Percentiles rank a stretch among this genome's conserved stretches.
phyloP scores from a whole-genome alignment of 92 coral and sea anemone species.

The Porites evermanni region DNA sequence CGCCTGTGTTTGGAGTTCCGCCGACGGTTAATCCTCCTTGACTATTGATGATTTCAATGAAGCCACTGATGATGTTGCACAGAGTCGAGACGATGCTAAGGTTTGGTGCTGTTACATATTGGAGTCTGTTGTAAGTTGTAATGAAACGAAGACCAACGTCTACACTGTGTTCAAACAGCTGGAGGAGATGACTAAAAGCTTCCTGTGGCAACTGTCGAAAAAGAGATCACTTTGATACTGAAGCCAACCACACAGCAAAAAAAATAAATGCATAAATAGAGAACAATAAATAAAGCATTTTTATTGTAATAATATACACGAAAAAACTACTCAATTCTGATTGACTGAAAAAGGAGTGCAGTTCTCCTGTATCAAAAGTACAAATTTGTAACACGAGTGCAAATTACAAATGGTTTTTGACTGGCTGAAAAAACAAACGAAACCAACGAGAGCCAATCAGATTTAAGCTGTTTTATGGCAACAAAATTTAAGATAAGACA shows the following conservation, averaged over 20 bases:
- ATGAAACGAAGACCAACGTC: constrained; percentile 85
- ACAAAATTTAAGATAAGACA: too few species aligned
- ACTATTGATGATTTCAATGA: constrained; percentile 68
- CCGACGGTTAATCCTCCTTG: constrained; percentile 65
- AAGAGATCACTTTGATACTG: background rate
- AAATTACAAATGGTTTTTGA: too few species aligned
- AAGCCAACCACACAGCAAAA: background rate
- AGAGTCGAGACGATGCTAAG: constrained; percentile 79
- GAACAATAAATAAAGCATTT: too few species aligned
- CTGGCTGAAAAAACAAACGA: too few species aligned
- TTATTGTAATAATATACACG: background rate
- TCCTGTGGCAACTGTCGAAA: constrained; percentile 69
- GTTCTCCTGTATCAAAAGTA: too few species aligned
- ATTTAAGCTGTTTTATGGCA: too few species aligned
- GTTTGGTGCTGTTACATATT: constrained; percentile 72
- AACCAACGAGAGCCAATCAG: too few species aligned
- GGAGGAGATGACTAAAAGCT: constrained; percentile 64
- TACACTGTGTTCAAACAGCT: constrained; percentile 77
- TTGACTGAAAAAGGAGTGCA: too few species aligned
- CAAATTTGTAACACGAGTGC: too few species aligned
- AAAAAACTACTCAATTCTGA: too few species aligned
- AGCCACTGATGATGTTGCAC: constrained; percentile 84
- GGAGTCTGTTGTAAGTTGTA: constrained; percentile 65
- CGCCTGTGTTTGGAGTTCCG: constrained; percentile 10
- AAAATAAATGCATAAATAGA: too few species aligned